Conservation (phyloP, 2,888 invertebrate species). For the Campoplex capitator region DNA sequence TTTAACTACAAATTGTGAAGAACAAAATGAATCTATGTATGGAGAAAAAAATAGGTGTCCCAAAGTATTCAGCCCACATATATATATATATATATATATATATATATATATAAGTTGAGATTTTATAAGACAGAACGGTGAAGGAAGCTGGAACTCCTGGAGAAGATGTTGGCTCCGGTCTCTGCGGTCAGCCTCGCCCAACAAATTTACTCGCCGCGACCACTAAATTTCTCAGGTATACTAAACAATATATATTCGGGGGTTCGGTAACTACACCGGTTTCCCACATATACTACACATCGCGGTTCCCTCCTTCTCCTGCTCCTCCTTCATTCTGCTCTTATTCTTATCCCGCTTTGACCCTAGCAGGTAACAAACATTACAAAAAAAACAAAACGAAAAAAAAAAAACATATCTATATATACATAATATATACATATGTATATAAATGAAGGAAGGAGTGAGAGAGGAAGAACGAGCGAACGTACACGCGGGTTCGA, state of each 20-base stretch:
- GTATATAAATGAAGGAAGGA: slow-evolving; percentile 11
- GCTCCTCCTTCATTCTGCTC: slow-evolving; percentile 49
- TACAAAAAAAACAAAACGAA: slow-evolving; percentile 23
- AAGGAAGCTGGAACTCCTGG: slow-evolving; percentile 4
- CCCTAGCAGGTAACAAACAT: slow-evolving; percentile 45
- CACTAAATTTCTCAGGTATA: slow-evolving; percentile 84
- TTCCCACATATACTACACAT: slow-evolving; percentile 66
- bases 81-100: too few relatives aligned
- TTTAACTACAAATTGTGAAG: too few relatives aligned
- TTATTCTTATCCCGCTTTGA: slow-evolving; percentile 55
- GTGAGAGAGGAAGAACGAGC: slow-evolving; percentile 48
- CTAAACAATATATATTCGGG: slow-evolving; percentile 81
- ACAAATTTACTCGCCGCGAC: slow-evolving; percentile 80
- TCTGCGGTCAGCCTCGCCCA: slow-evolving; percentile 73
- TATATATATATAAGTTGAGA: neutral
- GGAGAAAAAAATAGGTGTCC: too few relatives aligned
- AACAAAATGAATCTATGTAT: too few relatives aligned
- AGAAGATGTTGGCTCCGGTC: slow-evolving; percentile 15
- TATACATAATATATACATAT: slow-evolving; percentile 20
- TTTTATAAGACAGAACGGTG: neutral
- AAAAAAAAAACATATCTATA: slow-evolving; percentile 29
- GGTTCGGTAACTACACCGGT: slow-evolving; percentile 66
- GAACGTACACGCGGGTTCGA: slow-evolving; percentile 78
- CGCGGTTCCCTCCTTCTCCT: slow-evolving; percentile 60
- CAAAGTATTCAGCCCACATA: too few relatives aligned